Evolutionary conservation across 2,797 vertebrate species (phyloP), one percentile per base, ranked within the genome.

Genomic region (Steatocranus sp.): DNA sequence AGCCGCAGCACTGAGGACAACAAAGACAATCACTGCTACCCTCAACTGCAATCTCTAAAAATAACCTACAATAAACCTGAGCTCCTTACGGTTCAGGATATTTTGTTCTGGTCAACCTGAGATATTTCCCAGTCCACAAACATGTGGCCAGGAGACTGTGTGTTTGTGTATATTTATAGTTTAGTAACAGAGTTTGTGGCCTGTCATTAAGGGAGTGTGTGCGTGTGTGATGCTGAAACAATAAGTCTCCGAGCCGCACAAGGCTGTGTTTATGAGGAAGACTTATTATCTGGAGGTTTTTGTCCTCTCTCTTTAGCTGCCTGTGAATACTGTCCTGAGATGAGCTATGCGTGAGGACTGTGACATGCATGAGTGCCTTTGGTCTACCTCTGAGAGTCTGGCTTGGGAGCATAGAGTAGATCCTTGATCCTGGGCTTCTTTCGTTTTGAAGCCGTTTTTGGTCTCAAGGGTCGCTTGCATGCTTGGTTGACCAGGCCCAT

Each of bases 391-490:
- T 97, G 97, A 49, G 96, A 93, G 84, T 94, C 85, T 78, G 94
- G 87, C 83, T 96, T 93, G 15, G 97, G 96, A 82, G 91, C 91
- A 83, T 91, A 97, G 90, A 99, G 77, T 66, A 99, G 94, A 90
- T 99, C 98, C 93, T 98, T 99, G 95, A 99, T 96, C 94, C 96
- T 98, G 85, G 94, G 97, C 83, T 96, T 98, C 96, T 99, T 99
- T 89, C 98, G 97, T 79, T 97, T 96, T 77, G 95, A 96, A 79
- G 95, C 93, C 1, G 90, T 96, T 93, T 98, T 99, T 63, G 94
- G 90, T 90, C 95, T 95, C 92, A 96, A 94, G 75, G 96, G 97
- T 94, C 97, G 97, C 95, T 98, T 99, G 94, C 97, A 98, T 66
- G 98, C 97, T 94, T 97, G 95, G 68, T 97, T 98, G 93, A 98